These are phyloP conservation scores for Thecocarcelia acutangulata DNA, from an alignment of 2,888 invertebrate genomes.

Conservation along the genomic window DNA sequence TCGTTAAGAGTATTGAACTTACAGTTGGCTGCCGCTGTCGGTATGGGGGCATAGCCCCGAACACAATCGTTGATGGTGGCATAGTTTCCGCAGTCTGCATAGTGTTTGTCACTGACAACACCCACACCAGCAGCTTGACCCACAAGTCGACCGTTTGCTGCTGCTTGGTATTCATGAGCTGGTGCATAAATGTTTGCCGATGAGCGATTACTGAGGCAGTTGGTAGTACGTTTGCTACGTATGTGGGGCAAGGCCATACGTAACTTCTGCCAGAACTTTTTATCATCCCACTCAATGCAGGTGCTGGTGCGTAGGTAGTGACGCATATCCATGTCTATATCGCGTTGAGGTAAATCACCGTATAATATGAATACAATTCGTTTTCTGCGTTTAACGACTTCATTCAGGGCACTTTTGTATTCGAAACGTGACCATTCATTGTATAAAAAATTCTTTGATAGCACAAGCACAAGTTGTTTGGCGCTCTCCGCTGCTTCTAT, in stretches of 20 bases:
- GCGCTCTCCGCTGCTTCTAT: slow-evolving; percentile 95
- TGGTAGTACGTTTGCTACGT: slow-evolving; percentile 76
- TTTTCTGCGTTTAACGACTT: slow-evolving; percentile 92
- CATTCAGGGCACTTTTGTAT: slow-evolving; percentile 95
- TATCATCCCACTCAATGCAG: slow-evolving; percentile 96
- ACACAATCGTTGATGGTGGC: slow-evolving; percentile 80
- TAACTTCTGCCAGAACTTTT: slow-evolving; percentile 98
- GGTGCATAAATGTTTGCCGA: slow-evolving; percentile 89
- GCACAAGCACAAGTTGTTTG: slow-evolving; percentile 92
- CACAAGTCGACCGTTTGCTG: slow-evolving; percentile 71
- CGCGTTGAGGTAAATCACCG: slow-evolving; percentile 93
- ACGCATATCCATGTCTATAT: slow-evolving; percentile 94
- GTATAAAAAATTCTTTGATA: slow-evolving; percentile 95
- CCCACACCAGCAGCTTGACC: slow-evolving; percentile 67
- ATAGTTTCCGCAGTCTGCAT: slow-evolving; percentile 80
- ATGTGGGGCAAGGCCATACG: slow-evolving; percentile 92
- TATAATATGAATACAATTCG: slow-evolving; percentile 94
- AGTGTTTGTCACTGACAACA: slow-evolving; percentile 75
- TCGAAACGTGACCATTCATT: slow-evolving; percentile 98
- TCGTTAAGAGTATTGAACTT: slow-evolving; percentile 80
- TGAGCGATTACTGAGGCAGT: slow-evolving; percentile 80
- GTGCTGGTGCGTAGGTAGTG: slow-evolving; percentile 95
- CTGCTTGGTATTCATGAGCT: slow-evolving; percentile 79
- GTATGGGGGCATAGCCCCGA: slow-evolving; percentile 78
- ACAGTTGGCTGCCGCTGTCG: slow-evolving; percentile 78